A percentile compares a stretch with the other conserved stretches of the same genome.
phyloP scores from a whole-genome alignment of 2,888 invertebrate species.

The Brachycybe producta region DNA sequence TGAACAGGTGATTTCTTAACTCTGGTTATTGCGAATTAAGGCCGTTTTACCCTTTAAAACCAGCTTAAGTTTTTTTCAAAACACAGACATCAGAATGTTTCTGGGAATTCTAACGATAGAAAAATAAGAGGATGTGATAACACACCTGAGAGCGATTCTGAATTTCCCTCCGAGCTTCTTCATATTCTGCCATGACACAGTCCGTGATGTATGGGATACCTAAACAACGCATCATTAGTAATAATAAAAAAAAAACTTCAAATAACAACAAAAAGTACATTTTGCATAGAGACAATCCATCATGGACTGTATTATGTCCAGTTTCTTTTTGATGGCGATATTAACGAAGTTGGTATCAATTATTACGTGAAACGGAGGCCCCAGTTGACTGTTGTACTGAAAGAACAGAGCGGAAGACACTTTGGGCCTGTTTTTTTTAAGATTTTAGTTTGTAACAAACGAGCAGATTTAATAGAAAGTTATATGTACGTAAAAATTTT shows the following conservation, averaged over 20 bases:
- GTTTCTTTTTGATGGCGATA: constrained; percentile 92
- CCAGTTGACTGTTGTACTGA: constrained; percentile 92
- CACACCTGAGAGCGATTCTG: constrained; percentile 68
- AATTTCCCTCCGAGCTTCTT: constrained; percentile 94
- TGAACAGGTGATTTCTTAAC: too few relatives aligned
- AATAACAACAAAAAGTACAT: too few relatives aligned
- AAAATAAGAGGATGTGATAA: too few relatives aligned
- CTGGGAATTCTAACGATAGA: too few relatives aligned
- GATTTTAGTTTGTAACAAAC: too few relatives aligned
- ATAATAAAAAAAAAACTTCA: too few relatives aligned
- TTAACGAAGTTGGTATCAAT: constrained; percentile 98
- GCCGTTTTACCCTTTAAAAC: too few relatives aligned
- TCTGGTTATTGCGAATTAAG: too few relatives aligned
- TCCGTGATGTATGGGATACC: constrained; percentile 97
- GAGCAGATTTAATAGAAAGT: too few relatives aligned
- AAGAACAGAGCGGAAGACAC: constrained; percentile 89
- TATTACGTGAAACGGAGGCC: constrained; percentile 93
- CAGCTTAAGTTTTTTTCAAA: too few relatives aligned
- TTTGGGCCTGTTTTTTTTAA: constrained; percentile 45
- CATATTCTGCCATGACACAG: constrained; percentile 91
- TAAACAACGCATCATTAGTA: too few relatives aligned
- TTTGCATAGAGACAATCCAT: constrained; percentile 99
- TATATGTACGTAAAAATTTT: constrained; percentile 1
- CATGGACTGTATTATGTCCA: constrained; percentile 93
- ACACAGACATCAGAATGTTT: too few relatives aligned